phyloP scores from a whole-genome alignment of 92 coral and sea anemone species.

The Hydrozoanthus gracilis region DNA sequence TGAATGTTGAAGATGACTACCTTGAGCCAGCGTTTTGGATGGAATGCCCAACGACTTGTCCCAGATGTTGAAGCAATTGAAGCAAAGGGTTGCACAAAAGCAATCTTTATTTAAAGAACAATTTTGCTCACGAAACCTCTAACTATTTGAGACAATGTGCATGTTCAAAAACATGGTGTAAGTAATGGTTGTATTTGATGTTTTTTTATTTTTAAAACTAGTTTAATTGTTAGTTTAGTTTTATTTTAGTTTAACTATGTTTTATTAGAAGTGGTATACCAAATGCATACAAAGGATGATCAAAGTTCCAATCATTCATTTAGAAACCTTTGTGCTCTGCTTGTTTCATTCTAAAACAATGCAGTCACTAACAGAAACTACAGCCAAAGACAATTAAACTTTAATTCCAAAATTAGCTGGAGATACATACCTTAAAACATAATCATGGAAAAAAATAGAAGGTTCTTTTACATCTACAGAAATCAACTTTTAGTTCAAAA shows the following conservation, averaged over 20 bases:
- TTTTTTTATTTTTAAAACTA: conserved; percentile 15
- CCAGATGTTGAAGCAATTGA: no score
- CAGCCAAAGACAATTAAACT: background rate
- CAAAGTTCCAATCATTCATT: background rate
- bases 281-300: conserved; percentile 15
- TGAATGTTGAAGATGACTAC: no score
- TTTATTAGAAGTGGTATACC: conserved; percentile 13
- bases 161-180: background rate
- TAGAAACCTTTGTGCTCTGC: background rate
- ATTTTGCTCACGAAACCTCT: conserved; percentile 20
- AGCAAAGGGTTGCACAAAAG: background rate
- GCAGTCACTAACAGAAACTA: background rate
- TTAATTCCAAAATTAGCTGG: background rate
- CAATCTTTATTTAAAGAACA: background rate
- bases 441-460: background rate
- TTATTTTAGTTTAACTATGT: background rate
- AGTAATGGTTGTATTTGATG: conserved; percentile 6
- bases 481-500: background rate
- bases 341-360: background rate
- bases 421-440: background rate
- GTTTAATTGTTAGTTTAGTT: background rate
- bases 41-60: no score
- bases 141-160: background rate
- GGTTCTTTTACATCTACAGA: background rate
- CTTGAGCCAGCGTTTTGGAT: no score